Base-by-base conservation (phyloP, 2,113 vertebrate genomes). In the Heterotis niloticus region DNA sequence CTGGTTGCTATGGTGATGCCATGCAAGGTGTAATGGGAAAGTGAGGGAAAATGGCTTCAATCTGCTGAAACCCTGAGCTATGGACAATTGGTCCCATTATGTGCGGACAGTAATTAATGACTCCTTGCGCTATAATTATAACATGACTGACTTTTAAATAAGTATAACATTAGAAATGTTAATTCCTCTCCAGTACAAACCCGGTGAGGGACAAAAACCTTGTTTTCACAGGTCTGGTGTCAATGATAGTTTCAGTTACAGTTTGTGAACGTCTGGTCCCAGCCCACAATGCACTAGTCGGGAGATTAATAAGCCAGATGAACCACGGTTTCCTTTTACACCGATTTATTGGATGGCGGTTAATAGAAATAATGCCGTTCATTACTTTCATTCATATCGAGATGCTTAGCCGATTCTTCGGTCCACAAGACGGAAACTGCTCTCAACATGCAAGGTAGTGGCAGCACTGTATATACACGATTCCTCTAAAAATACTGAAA, bases 81-180 rank as follows among this genome's bases (percentile, higher is more conserved):
- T 68, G 76, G 76, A 78, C 76, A 78, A 78, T 57, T 78, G 65
- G 26, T 20, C 73, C 84, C 79, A 82, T 62, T 75, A 64, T 82
- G 84, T 28, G 23, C 72, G 77, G 79, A 14, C 57, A 72, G 79
- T 84, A 77, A 88, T 85, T 82, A 69, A 81, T 86, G 84, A 81
- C 75, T 20, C 17, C 52, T 17, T 56, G 51, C 26, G 17, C 68
- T 71, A 62, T 80, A 78, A 79, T 85, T 82, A 81, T 56, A 70
- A 73, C 81, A 82, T 72, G 72, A 80, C 54, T 70, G 68, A 76
- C 75, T 74, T 75, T 66, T 68, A 68, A 78, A 78, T 59, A 78
- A 69, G 64, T 68, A 29, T 68, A 70, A 78, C 67, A 70, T 70
- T 54, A 70, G 26, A 78, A 69, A 78, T 71, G 66, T 14, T 70